A percentile compares a stretch with the other conserved stretches of the same genome.
These are phyloP conservation scores for Serilophus lunatus DNA, from an alignment of 2,113 vertebrate genomes.

Conservation along the genomic window DNA sequence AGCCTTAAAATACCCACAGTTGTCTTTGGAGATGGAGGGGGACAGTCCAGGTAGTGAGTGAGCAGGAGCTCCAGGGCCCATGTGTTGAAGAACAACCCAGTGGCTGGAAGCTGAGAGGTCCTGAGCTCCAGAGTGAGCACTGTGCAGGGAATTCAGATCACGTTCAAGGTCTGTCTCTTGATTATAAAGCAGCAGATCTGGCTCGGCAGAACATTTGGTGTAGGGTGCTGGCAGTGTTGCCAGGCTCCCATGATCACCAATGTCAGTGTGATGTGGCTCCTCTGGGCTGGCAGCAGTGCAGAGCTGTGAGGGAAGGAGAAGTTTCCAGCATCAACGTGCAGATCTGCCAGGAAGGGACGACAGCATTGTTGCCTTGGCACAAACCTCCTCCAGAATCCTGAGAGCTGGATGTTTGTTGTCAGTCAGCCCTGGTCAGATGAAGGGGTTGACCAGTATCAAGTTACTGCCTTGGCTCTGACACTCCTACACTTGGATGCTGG, in stretches of 20 bases:
- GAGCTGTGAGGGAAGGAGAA: not conserved
- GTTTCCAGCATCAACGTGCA: not conserved
- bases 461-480: not conserved
- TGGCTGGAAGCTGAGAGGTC: not conserved
- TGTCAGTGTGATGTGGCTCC: not conserved
- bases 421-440: not conserved
- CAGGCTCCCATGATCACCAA: accelerated
- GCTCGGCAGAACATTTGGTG: not conserved
- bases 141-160: not conserved
- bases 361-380: not conserved
- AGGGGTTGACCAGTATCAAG: not conserved
- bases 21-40: not conserved
- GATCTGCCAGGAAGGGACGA: not conserved
- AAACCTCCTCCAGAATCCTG: not conserved
- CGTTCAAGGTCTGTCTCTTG: not conserved
- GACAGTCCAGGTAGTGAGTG: not conserved
- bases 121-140: not conserved
- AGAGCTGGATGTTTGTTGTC: not conserved
- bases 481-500: not conserved
- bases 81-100: accelerated
- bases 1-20: not conserved
- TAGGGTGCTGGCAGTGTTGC: not conserved
- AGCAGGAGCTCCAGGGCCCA: not conserved
- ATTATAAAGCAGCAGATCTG: not conserved
- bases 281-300: not conserved